A percentile compares a stretch with the other conserved stretches of the same genome.
phyloP scores from a whole-genome alignment of 2,113 vertebrate genomes.

The Apteryx mantelli region DNA sequence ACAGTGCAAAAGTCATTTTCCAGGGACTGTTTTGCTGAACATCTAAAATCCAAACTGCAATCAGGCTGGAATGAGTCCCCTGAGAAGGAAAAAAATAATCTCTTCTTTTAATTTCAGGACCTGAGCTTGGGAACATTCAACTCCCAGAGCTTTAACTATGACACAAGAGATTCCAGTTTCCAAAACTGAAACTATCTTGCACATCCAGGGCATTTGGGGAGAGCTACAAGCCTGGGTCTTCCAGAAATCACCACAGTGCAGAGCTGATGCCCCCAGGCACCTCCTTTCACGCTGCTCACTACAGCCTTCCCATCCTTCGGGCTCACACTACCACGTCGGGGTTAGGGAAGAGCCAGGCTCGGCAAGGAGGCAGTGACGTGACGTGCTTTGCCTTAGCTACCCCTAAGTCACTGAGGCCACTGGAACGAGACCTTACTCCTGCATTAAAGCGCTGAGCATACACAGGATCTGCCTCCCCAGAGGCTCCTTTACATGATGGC shows the following conservation, averaged over 20 bases:
- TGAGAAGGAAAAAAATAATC: not conserved
- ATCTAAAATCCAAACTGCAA: not conserved
- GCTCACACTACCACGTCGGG: too few species aligned
- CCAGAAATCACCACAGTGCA: not conserved
- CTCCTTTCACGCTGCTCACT: not conserved
- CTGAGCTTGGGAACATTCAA: not conserved
- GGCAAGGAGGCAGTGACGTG: not conserved
- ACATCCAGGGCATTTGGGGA: not conserved
- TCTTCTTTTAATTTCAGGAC: not conserved
- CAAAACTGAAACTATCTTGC: not conserved
- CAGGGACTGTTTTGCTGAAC: not conserved
- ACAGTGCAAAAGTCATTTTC: not conserved
- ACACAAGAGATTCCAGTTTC: not conserved
- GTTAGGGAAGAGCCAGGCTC: too few species aligned
- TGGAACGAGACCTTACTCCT: not conserved
- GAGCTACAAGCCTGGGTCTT: not conserved
- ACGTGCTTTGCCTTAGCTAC: not conserved
- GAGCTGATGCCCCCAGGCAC: not conserved
- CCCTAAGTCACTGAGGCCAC: not conserved
- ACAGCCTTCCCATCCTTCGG: not conserved
- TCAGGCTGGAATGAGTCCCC: not conserved
- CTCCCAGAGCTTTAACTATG: not conserved
- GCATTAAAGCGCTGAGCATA: not conserved
- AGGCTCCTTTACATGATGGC: not conserved
- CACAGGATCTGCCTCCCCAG: not conserved